Evolutionary conservation across 2,888 invertebrate genomes (phyloP).

Genomic region (Heliconius hortense): DNA sequence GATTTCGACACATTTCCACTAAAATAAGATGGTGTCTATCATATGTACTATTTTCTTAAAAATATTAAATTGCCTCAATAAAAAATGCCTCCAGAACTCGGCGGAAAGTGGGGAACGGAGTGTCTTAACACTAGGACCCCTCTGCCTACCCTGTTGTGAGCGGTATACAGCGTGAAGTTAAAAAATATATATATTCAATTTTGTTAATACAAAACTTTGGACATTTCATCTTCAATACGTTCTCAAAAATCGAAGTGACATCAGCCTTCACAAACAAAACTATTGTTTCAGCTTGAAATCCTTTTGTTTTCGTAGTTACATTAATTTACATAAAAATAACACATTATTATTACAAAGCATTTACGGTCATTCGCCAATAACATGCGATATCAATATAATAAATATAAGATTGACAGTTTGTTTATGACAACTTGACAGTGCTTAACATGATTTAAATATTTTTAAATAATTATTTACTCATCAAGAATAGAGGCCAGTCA

Average conservation of each 20-base stretch:
- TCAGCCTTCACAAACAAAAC: conserved; percentile 11
- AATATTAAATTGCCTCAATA: no score
- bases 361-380: not conserved
- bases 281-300: conserved; percentile 17
- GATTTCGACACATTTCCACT: no score
- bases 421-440: not conserved
- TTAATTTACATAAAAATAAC: conserved; percentile 16
- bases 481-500: not conserved
- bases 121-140: no score
- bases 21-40: no score
- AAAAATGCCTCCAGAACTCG: no score
- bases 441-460: not conserved
- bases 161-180: no score
- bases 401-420: not conserved
- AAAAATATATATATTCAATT: not conserved
- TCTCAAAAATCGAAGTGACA: conserved; percentile 11
- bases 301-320: not conserved
- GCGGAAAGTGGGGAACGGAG: no score
- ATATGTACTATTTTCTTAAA: no score
- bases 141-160: no score
- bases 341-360: conserved; percentile 14
- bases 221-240: not conserved
- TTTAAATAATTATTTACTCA: not conserved
- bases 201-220: not conserved
- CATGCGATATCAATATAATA: not conserved